A percentile compares a stretch with the other conserved stretches of the same genome.
phyloP scores from a whole-genome alignment of 2,888 invertebrate species.

The Hydrotaea diabolus region DNA sequence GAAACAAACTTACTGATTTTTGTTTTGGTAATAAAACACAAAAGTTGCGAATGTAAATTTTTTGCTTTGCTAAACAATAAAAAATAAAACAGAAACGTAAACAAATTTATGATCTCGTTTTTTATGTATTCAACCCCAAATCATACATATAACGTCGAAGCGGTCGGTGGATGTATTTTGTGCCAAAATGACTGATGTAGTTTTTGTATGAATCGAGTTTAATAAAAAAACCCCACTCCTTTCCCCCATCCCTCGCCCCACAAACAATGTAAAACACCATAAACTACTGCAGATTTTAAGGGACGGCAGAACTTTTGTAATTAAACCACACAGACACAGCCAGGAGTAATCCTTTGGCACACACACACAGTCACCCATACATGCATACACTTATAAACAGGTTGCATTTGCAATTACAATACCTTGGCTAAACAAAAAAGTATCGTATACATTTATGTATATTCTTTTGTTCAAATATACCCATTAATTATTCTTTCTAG shows the following conservation, averaged over 20 bases:
- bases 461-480: slow-evolving; percentile 52
- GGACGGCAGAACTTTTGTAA: slow-evolving; percentile 55
- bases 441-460: slow-evolving; percentile 12
- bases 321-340: slow-evolving; percentile 35
- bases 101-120: slow-evolving; percentile 48
- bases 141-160: slow-evolving; percentile 37
- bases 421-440: slow-evolving; percentile 16
- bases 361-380: too few relatives aligned
- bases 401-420: slow-evolving; percentile 9
- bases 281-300: slow-evolving; percentile 47
- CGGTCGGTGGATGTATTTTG: slow-evolving; percentile 76
- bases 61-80: slow-evolving; percentile 18
- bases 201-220: slow-evolving; percentile 70
- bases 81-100: too few relatives aligned
- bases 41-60: slow-evolving; percentile 17
- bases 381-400: too few relatives aligned
- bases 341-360: background rate
- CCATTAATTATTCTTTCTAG: slow-evolving; percentile 33
- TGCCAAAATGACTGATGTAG: slow-evolving; percentile 81
- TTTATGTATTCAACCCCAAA: slow-evolving; percentile 47
- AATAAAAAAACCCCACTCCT: slow-evolving; percentile 11
- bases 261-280: background rate
- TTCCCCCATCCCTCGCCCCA: too few relatives aligned
- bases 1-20: slow-evolving; percentile 3
- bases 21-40: slow-evolving; percentile 40